Evolutionary conservation across 2,113 vertebrate species (phyloP).

Genomic region (Pseudonaja textilis): DNA sequence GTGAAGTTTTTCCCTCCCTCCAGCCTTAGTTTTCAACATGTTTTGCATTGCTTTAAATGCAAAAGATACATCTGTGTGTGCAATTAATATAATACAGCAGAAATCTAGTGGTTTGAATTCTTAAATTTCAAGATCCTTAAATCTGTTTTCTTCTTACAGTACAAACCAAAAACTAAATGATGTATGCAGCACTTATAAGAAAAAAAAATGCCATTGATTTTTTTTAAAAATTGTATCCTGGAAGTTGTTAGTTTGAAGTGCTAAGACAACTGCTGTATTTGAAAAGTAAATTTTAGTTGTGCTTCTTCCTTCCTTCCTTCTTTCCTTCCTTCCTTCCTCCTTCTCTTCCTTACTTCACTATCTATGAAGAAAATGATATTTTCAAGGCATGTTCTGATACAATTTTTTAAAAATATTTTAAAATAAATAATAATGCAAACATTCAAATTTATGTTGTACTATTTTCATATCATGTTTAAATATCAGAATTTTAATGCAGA

Average conservation of each 20-base stretch:
- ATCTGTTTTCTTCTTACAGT: background rate
- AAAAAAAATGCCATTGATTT: background rate
- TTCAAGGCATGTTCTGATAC: background rate
- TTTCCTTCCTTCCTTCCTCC: background rate
- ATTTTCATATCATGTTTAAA: background rate
- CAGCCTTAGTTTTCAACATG: background rate
- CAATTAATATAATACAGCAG: background rate
- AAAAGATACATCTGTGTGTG: background rate
- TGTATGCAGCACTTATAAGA: background rate
- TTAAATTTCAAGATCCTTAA: background rate
- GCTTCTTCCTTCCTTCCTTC: background rate
- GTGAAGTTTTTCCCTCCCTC: background rate
- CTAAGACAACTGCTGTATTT: background rate
- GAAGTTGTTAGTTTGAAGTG: background rate
- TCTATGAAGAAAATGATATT: background rate
- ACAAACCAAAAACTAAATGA: background rate
- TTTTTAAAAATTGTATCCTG: background rate
- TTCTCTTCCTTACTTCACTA: background rate
- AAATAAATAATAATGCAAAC: background rate
- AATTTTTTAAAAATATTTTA: background rate
- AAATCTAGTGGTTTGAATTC: background rate
- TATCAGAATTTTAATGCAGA: background rate
- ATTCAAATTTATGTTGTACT: background rate
- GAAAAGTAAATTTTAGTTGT: background rate
- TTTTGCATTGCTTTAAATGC: background rate